Evolutionary conservation across 2,113 vertebrate species (phyloP).

Genomic region (Cyphomyrus discorhynchus): DNA sequence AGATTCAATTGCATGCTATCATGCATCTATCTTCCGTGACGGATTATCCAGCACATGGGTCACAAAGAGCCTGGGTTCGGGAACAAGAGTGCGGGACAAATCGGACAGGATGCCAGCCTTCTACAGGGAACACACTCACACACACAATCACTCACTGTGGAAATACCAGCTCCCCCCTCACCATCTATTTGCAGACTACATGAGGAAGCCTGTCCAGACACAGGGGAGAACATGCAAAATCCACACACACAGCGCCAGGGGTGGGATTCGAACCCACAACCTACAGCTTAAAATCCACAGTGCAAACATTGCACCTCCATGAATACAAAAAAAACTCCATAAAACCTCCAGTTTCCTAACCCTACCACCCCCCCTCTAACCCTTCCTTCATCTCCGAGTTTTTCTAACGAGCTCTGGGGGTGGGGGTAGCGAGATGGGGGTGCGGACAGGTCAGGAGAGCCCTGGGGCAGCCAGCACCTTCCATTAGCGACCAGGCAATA

Average conservation of each 20-base stretch:
- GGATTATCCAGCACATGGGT: not conserved
- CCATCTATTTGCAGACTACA: not conserved
- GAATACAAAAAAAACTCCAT: not conserved
- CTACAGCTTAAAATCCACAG: not conserved
- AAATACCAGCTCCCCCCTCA: not conserved
- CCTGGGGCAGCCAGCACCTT: constrained; percentile 47
- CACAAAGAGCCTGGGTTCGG: not conserved
- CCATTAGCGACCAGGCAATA: constrained; percentile 57
- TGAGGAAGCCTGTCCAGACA: not conserved
- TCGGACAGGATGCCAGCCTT: not conserved
- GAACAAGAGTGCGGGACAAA: not conserved
- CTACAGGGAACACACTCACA: not conserved
- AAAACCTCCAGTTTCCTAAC: not conserved
- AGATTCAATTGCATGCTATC: not conserved
- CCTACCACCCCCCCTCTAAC: too few species aligned
- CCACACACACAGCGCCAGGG: not conserved
- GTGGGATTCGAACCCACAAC: not conserved
- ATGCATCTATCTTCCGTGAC: not conserved
- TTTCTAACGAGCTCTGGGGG: constrained; percentile 71
- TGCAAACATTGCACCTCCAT: not conserved
- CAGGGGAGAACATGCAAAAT: not conserved
- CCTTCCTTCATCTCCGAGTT: constrained; percentile 67
- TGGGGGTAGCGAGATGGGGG: constrained; percentile 48
- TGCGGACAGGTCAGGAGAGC: constrained; percentile 55
- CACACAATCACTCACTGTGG: not conserved